Base-by-base conservation (phyloP, 1,140 invertebrate species). In the Procambarus virginalis region DNA sequence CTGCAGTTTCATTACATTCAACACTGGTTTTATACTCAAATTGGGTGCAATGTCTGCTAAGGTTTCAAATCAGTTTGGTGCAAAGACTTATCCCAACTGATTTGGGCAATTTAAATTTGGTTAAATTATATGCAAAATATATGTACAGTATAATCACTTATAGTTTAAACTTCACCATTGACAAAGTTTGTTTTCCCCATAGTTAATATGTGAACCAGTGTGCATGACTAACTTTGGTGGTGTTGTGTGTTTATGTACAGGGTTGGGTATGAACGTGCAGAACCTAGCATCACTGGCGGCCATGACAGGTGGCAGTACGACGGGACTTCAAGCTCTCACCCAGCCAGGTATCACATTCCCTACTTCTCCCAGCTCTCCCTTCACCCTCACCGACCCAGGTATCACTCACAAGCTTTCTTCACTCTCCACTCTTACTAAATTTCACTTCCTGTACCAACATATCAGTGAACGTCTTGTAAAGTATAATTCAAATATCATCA, bases 251-350 rank as follows among this genome's bases (percentile, higher is more conserved):
- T 60, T 49, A 55, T 60, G 82, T 58, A 79, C 82, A 85, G 89
- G 89, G 77, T 75, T 90, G 83, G 89, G 89, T 46, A 97, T 98
- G 94, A 97, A 96, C 91, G 96, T 98, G 94, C 97, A 98, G 94
- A 98, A 98, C 94, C 94, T 98, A 93, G 97, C 97, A 85, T 97
- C 97, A 49, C 94, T 98, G 92, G 97, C 97, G 58, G 97, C 97
- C 14, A 97, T 97, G 95, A 96, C 97, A 81, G 95, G 95, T 91
- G 95, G 94, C 91, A 95, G 94, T 92, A 94, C 94, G 90, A 89
- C 93, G 84, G 94, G 94, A 92, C 94, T 95, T 92, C 94, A 95
- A 93, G 92, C 92, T 64, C 94, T 95, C 88, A 95, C 95, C 90
- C 95, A 95, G 92, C 94, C 95, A 93, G 95, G 95, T 95, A 93